Evolutionary conservation across 1,140 invertebrate species (phyloP).

Genomic region (Spodoptera litura): DNA sequence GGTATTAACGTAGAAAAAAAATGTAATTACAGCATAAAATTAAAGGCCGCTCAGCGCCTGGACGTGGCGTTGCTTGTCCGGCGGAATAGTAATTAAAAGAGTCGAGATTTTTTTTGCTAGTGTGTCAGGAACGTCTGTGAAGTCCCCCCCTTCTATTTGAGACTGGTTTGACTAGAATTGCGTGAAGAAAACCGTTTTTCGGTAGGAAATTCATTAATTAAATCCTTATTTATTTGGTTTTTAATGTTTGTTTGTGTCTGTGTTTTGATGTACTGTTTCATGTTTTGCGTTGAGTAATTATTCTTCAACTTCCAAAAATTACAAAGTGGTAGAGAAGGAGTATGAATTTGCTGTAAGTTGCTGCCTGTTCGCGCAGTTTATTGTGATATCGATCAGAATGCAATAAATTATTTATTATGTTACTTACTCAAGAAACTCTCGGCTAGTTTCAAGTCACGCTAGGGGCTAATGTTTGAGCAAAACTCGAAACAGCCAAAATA

Average conservation of each 20-base stretch:
- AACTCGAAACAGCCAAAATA: no score
- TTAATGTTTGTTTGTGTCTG: neutral
- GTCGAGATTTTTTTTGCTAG: slow-evolving; percentile 51
- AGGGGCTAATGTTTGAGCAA: no score
- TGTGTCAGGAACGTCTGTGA: slow-evolving; percentile 53
- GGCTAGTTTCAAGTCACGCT: no score
- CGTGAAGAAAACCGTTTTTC: slow-evolving; percentile 20
- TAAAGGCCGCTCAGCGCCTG: slow-evolving; percentile 63
- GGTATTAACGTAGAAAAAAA: slow-evolving; percentile 62
- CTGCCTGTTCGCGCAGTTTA: no score
- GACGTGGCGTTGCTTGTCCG: slow-evolving; percentile 51
- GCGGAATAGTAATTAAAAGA: slow-evolving; percentile 68
- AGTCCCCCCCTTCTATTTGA: slow-evolving; percentile 44
- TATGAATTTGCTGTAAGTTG: no score
- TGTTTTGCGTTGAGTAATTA: neutral
- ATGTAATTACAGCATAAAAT: slow-evolving; percentile 75
- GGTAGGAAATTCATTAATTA: slow-evolving; percentile 5
- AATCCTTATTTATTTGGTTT: neutral
- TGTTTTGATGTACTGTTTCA: neutral
- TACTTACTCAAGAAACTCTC: no score
- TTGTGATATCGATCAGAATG: no score
- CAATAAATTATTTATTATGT: no score
- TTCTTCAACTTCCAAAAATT: neutral
- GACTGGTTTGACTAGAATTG: slow-evolving; percentile 40
- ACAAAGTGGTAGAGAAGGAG: no score